Base-by-base conservation (phyloP, 2,888 invertebrate genomes). In the Plemyria rubiginata region DNA sequence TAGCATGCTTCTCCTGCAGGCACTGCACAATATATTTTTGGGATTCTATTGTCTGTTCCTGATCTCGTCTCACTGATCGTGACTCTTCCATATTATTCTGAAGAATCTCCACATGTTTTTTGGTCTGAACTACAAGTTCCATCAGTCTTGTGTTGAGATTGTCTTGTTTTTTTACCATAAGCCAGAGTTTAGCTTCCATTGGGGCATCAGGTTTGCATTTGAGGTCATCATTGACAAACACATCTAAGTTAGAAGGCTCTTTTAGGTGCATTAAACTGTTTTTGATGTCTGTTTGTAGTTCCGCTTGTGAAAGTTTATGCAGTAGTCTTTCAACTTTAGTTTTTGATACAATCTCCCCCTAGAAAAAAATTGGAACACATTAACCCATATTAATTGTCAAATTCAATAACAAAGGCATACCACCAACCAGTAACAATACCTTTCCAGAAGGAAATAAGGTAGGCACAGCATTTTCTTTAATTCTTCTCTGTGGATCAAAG, bases 1-100 rank as follows among this genome's bases (percentile, higher is more conserved):
- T 88, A 6, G 90, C 85, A 70, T 90, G 87, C 73, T 91, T 92
- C 65, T 92, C 92, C 73, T 92, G 91, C 38, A 92, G 78, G 69
- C 88, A 87, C 74, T 91, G 92, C 0, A 88, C 84, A 68, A 90
- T 81, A 70, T 91, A 92, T 67, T 89, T 92, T 43, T 87, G 76
- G 12, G 84, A 84, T 48, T 92, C 88, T 40, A 85, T 74, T 67
- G 75, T 84, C 59, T 85, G 81, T 65, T 90, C 87, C 64, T 84
- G 78, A 36, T 86, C 86, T 62, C 76, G 84, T 53, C 79, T 85
- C 5, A 78, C 70, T n/a, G 66, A 63, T 56, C 72, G 84, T 1
- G 75, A 68, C 28, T 87, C 81, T 11, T 87, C 82, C 60, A 84
- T 68, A 65, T 79, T 85, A 48, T 83, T 88, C 61, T 86, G 82